Evolutionary conservation across 2,113 vertebrate species (phyloP).

Genomic region (Noturus placidus): DNA sequence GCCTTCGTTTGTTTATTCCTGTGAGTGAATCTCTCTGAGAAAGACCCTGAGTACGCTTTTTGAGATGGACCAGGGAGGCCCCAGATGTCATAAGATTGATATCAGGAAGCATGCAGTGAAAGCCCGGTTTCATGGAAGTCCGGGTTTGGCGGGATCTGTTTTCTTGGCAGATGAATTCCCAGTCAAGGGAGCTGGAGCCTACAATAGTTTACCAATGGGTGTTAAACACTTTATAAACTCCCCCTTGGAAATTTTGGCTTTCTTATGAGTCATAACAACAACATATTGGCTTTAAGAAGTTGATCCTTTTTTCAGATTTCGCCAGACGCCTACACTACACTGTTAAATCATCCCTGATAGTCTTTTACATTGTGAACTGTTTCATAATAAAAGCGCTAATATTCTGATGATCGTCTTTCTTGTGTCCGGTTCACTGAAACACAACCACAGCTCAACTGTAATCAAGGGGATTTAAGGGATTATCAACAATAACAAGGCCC

Average conservation of each 20-base stretch:
- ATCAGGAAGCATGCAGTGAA: not conserved
- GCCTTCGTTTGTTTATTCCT: not conserved
- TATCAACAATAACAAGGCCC: slow-evolving; percentile 38
- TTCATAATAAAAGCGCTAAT: not conserved
- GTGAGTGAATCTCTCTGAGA: not conserved
- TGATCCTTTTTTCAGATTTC: not conserved
- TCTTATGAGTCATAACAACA: not conserved
- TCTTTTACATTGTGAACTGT: not conserved
- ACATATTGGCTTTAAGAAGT: not conserved
- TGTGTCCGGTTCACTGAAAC: not conserved
- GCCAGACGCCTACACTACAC: not conserved
- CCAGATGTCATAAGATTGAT: not conserved
- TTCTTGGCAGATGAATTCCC: not conserved
- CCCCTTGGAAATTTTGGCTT: not conserved
- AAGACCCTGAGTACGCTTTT: not conserved
- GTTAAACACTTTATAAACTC: not conserved
- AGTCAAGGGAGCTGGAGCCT: not conserved
- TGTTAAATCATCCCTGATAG: not conserved
- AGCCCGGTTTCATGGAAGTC: not conserved
- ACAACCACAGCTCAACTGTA: not conserved
- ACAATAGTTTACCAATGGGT: not conserved
- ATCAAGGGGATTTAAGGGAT: slow-evolving; percentile 43
- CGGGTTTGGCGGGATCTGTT: not conserved
- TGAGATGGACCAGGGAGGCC: not conserved
- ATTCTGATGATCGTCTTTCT: not conserved